These are phyloP conservation scores for Chaetophractus vellerosus DNA, from an alignment of 2,797 vertebrate species.

Conservation along the genomic window DNA sequence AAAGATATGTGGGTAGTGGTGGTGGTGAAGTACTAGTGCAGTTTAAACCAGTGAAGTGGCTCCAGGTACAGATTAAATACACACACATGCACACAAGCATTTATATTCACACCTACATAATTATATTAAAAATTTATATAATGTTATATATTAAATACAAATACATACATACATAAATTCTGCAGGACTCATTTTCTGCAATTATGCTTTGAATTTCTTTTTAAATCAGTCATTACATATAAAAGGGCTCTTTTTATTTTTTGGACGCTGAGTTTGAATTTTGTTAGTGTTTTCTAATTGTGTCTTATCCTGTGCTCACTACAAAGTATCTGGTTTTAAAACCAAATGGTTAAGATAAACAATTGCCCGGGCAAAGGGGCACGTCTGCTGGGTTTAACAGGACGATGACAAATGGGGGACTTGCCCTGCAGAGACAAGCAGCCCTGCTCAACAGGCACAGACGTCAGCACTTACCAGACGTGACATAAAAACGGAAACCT, in stretches of 20 bases:
- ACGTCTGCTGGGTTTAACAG: slow-evolving; percentile 38
- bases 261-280: slow-evolving; percentile 18
- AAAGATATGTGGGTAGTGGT: neutral
- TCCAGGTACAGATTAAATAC: neutral
- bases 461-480: slow-evolving; percentile 92
- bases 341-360: slow-evolving; percentile 43
- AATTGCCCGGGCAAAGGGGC: slow-evolving; percentile 37
- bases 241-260: neutral
- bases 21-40: neutral
- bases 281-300: slow-evolving; percentile 37
- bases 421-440: accelerated
- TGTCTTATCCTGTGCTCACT: slow-evolving; percentile 1
- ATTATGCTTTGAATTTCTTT: slow-evolving; percentile 16
- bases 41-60: neutral
- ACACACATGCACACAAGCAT: neutral
- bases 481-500: slow-evolving; percentile 94
- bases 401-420: neutral
- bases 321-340: slow-evolving; percentile 74
- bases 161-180: neutral
- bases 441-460: neutral
- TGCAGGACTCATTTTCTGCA: neutral
- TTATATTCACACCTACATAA: neutral
- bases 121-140: neutral
- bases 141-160: neutral
- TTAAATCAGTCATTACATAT: neutral